Evolutionary conservation across 2,797 vertebrate genomes (phyloP).

Genomic region (Sciurus vulgaris): DNA sequence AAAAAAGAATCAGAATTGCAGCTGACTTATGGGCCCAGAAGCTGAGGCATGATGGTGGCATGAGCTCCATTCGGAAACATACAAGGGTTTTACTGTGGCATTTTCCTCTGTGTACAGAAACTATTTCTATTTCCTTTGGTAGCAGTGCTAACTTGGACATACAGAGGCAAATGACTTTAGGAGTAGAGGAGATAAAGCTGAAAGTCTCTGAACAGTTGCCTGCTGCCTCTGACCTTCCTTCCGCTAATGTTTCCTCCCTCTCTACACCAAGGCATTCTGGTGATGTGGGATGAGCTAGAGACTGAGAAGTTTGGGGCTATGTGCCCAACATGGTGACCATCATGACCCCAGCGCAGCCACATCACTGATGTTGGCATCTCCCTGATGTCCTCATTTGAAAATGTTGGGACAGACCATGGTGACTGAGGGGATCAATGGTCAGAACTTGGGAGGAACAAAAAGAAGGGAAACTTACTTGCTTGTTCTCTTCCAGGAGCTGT

Average conservation of each 20-base stretch:
- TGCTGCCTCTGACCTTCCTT: neutral
- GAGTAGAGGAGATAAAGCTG: neutral
- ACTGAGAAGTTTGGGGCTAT: neutral
- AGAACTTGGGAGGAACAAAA: neutral
- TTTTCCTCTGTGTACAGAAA: neutral
- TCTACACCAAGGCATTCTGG: neutral
- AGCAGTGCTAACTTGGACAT: neutral
- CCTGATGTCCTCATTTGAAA: neutral
- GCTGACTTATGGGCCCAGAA: neutral
- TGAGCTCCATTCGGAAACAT: neutral
- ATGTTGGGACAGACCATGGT: neutral
- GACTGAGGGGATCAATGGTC: neutral
- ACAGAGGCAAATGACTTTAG: neutral
- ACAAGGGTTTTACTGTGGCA: neutral
- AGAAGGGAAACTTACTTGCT: slow-evolving; percentile 27
- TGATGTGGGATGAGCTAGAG: neutral
- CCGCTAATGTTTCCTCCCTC: neutral
- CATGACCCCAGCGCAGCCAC: neutral
- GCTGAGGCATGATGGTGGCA: neutral
- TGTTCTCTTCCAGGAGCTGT: slow-evolving; percentile 48
- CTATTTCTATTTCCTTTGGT: neutral
- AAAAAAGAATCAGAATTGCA: too few relatives aligned
- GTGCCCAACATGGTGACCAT: neutral
- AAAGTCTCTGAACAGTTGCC: neutral
- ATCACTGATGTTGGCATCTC: neutral